Base-by-base conservation (phyloP, 2,113 vertebrate species). In the Calidris pugnax region DNA sequence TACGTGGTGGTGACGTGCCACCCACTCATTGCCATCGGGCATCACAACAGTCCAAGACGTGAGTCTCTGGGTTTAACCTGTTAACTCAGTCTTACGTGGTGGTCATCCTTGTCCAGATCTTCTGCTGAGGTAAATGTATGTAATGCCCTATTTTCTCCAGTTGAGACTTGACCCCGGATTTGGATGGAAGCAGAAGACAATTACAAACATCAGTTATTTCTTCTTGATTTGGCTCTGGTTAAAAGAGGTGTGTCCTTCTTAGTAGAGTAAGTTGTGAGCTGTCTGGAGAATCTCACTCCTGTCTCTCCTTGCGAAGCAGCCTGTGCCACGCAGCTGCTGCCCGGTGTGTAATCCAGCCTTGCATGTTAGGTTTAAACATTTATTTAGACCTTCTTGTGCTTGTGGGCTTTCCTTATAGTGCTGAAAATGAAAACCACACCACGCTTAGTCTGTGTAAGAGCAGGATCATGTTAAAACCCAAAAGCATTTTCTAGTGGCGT, bases 341-440 rank as follows among this genome's bases (percentile, higher is more conserved):
- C 73, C 1, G 1, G 3, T 53, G 39, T 30, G 30, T 81, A 60
- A 81, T 78, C 41, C 69, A 86, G 73, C 35, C n/a, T 77, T 48
- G 20, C 37, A 5, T 56, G 9, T 45, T 59, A 45, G 24, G 39
- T 59, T 53, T 60, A 82, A 87, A 84, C 39, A 21, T 69, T 78
- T 94, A 41, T 10, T 87, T 85, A 82, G 66, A 75, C 48, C 14
- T 76, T 87, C 64, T 3, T 30, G 3, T 79, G 56, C 77, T 87
- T 85, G 21, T 24, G 27, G 33, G 28, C 30, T 73, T 83, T 68
- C 7, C 41, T 95, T 80, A 33, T 1, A 66, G 39, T 37, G n/a
- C 33, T 4, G 5, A 57, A 91, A 91, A 95, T 85, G 27, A 64
- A 82, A 96, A 96, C 35, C 78, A 85, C 66, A 60, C 73, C 41